Evolutionary conservation across 2,113 vertebrate species (phyloP), one percentile per base, ranked within the genome.

Genomic region (Megaceryle maxima): DNA sequence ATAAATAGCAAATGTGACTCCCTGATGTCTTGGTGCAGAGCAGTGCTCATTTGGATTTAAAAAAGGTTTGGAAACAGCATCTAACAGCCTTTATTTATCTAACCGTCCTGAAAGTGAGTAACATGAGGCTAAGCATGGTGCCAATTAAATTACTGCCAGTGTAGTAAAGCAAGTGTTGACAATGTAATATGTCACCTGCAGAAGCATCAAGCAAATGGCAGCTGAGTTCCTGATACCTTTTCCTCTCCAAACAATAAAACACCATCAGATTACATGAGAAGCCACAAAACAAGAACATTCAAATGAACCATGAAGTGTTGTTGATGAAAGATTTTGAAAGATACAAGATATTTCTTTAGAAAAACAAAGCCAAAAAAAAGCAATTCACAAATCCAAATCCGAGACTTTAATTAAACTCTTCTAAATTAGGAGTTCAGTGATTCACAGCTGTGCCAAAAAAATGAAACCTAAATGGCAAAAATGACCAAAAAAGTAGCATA

Each of bases 141-240:
- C 60, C 73, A 89, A 80, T 85, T 87, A 88, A 87, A 92, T 88
- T 84, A 91, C 51, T 91, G 35, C 25, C n/a, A 67, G 72, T 24
- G 28, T 77, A 57, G 57, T 85, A 87, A 84, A 92, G 51, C 57
- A 91, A 87, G 10, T 39, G 55, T 87, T 70, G 64, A 77, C 74
- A 92, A 33, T 70, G 81, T 19, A 75, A 93, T 93, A 83, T 67
- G 48, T 82, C 57, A 69, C 31, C 83, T 67, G 33, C 41, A 89
- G 76, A 89, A 85, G 11, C 59, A 86, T 80, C 50, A 80, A 51
- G 13, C 41, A 46, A 92, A 82, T 44, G 17, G 57, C 59, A 86
- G 46, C 33, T 14, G 44, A 63, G 43, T 46, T 67, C 59, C 35
- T 50, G 33, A 19, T 64, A 59, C 16, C 39, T 85, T 75, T 81